Evolutionary conservation across 2,888 invertebrate genomes (phyloP).

Genomic region (Tupiocoris notatus): DNA sequence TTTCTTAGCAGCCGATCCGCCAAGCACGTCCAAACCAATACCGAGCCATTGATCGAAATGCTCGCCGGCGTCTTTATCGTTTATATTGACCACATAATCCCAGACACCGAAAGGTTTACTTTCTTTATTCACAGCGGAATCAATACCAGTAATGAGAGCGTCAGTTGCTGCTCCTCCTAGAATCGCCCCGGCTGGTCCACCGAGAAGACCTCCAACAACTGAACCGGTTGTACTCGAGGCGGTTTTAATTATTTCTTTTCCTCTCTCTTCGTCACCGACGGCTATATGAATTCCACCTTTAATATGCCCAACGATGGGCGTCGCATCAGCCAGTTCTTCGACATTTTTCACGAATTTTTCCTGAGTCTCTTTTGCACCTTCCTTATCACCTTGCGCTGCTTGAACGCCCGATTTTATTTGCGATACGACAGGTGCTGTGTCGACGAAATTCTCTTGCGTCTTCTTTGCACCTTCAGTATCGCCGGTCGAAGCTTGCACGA

Average conservation of each 20-base stretch:
- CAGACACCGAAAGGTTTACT: conserved; percentile 15
- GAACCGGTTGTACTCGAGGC: conserved; percentile 20
- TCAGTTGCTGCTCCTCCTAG: conserved; percentile 23
- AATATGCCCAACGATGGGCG: conserved; percentile 22
- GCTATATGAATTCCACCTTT: conserved; percentile 29
- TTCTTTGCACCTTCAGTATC: conserved; percentile 27
- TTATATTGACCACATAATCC: conserved; percentile 24
- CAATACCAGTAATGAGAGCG: conserved; percentile 15
- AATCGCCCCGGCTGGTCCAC: conserved; percentile 22
- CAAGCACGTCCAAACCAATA: background rate
- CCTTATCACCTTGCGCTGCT: conserved; percentile 21
- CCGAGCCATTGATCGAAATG: conserved; percentile 26
- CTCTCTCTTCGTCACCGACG: conserved; percentile 20
- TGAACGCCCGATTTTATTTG: conserved; percentile 33
- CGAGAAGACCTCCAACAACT: conserved; percentile 17
- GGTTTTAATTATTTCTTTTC: conserved; percentile 18
- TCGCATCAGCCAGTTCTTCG: conserved; percentile 9
- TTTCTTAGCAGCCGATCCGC: background rate
- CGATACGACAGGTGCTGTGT: conserved; percentile 23
- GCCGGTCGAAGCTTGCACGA: conserved; percentile 12
- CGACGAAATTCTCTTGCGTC: conserved; percentile 28
- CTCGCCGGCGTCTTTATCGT: conserved; percentile 30
- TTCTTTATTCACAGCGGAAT: conserved; percentile 19
- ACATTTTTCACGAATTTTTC: conserved; percentile 25
- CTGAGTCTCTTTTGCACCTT: conserved; percentile 30